phyloP scores from a whole-genome alignment of 2,797 vertebrate genomes.

The Valencia hispanica region DNA sequence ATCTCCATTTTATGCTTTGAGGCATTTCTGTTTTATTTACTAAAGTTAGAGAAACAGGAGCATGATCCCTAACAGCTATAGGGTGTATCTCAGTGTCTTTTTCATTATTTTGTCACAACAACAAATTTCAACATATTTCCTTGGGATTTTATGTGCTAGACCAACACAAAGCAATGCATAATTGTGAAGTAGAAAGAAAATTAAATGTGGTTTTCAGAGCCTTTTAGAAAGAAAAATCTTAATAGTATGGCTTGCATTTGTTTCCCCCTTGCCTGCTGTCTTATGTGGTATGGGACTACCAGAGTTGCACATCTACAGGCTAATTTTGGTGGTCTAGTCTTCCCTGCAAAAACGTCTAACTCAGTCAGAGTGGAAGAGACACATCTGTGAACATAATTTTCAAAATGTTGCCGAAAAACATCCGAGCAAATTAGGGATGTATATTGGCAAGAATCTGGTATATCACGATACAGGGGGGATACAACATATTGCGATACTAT shows the following conservation, averaged over 20 bases:
- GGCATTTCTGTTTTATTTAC: too few relatives aligned
- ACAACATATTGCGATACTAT: too few relatives aligned
- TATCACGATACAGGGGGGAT: too few relatives aligned
- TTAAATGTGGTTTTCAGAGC: neutral
- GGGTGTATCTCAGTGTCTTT: too few relatives aligned
- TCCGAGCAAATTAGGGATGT: too few relatives aligned
- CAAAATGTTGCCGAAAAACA: neutral
- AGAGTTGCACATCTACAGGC: neutral
- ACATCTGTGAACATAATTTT: neutral
- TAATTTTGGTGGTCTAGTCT: neutral
- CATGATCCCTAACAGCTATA: too few relatives aligned
- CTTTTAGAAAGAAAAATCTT: neutral
- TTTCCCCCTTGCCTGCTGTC: neutral
- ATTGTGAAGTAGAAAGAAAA: neutral
- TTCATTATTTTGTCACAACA: neutral
- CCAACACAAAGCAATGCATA: neutral
- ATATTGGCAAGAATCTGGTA: too few relatives aligned
- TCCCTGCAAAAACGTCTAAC: neutral
- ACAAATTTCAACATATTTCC: neutral
- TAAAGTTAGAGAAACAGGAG: too few relatives aligned
- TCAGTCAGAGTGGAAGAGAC: neutral
- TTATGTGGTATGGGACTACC: neutral
- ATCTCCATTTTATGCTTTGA: too few relatives aligned
- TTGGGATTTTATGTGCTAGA: neutral
- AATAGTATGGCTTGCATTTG: neutral